These are phyloP conservation scores for Limnephilus lunatus DNA, from an alignment of 2,888 invertebrate genomes.

Conservation along the genomic window DNA sequence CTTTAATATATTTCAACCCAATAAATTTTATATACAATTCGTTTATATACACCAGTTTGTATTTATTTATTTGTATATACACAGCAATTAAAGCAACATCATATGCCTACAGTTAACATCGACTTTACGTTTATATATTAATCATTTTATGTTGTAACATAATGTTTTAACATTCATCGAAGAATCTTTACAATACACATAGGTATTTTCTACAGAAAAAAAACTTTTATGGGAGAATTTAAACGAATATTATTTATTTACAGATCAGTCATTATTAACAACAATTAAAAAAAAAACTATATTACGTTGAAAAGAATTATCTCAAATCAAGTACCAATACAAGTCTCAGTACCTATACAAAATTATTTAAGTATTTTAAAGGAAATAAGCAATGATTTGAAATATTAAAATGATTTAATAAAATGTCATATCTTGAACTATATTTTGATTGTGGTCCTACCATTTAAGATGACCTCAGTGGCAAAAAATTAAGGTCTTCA, in stretches of 20 bases:
- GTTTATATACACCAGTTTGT: constrained; percentile 52
- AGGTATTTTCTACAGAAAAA: neutral
- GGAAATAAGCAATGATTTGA: neutral
- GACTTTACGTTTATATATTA: neutral
- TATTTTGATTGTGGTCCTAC: neutral
- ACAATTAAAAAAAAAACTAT: neutral
- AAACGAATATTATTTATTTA: constrained; percentile 21
- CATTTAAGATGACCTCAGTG: neutral
- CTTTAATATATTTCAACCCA: constrained; percentile 55
- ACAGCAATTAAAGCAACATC: constrained; percentile 62
- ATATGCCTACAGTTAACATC: constrained; percentile 49
- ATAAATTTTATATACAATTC: constrained; percentile 58
- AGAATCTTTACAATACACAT: neutral
- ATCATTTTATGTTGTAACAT: neutral
- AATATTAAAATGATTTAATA: neutral
- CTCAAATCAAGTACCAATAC: neutral
- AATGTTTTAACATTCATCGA: neutral
- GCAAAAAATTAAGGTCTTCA: neutral
- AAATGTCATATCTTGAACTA: neutral
- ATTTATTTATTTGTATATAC: constrained; percentile 55
- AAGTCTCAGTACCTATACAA: neutral
- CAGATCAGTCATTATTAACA: constrained; percentile 29
- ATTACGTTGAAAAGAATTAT: neutral
- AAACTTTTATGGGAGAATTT: constrained; percentile 14
- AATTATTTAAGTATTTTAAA: neutral